Evolutionary conservation across 1,140 invertebrate genomes (phyloP), one percentile per base, ranked within the genome.

Genomic region (Ceratosolen solmsi): DNA sequence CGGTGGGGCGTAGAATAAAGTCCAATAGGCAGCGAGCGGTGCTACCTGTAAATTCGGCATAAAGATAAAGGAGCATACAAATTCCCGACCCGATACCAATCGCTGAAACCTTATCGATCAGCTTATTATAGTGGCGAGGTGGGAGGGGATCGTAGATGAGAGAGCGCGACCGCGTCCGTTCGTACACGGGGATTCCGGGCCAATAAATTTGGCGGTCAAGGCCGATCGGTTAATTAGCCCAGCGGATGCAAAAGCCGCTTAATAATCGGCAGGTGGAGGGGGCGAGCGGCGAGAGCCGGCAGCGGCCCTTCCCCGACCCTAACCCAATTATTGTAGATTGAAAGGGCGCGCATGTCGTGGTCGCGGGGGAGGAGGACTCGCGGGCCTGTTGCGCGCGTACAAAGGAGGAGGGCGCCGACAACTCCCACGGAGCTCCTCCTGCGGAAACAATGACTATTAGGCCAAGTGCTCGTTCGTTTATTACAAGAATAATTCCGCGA

Each of bases 401-500:
- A 73, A 63, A 80, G 17, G 78, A 22, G 46, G 38, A 41, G 36
- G 76, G 71, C 7, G 22, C 9, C n/a, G 77, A 30, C 82, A 60
- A 33, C 82, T 78, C 82, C 71, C 70, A 75, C 71, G 60, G 70
- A n/a, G 60, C 46, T 73, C 25, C 51, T 46, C 33, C 36, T 49
- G 33, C 13, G 33, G 65, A 78, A 79, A 83, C 86, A 87, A 85
- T 87, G 86, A 87, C 86, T 86, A 86, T 86, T 87, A 87, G 86
- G 85, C 85, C 81, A 86, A 86, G 85, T 84, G 84, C 85, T 86
- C 85, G 85, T 85, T 86, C 85, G 85, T 86, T 87, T 87, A 87
- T 87, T 86, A 86, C 84, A 85, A 85, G 86, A 87, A 87, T 85
- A 83, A 83, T 83, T 83, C 82, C 78, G 82, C 82, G 82, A 83